Base-by-base conservation (phyloP, 2,797 vertebrate species). In the Malacoraja senta region DNA sequence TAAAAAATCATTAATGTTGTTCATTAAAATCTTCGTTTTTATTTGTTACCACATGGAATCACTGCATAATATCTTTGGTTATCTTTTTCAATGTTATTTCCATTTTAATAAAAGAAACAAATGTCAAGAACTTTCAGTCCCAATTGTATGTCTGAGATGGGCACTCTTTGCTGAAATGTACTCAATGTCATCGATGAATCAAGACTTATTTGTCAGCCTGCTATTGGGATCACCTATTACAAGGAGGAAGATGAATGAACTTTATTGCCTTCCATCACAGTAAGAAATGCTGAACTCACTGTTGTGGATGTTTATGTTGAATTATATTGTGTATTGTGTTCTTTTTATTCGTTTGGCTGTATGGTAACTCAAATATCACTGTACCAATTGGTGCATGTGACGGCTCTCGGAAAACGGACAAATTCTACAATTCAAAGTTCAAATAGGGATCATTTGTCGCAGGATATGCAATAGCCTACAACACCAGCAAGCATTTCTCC, bases 111-210 rank as follows among this genome's bases (percentile, higher is more conserved):
- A 13, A 26, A 76, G 76, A 76, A 44, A 35, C 71, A 29, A 92
- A 44, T 1, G 74, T 53, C 26, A 91, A 74, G 53, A 72, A 29
- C 7, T 76, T 29, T 19, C 12, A 92, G 26, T 38, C 32, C 80
- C 84, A 81, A 93, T 93, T 94, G 84, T 94, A 61, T 79, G 93
- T 95, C 93, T 93, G 93, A 94, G 93, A 94, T 92, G 93, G 80
- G 8, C 1, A 8, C 93, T 95, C 93, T 94, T 93, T 94, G 77
- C 94, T 94, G 93, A 93, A 94, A 94, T 93, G 93, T 94, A 95
- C 94, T 94, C 94, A 63, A 35, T 94, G 94, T 94, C 93, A 94
- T 72, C 2, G 80, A 94, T 93, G 92, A 93, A 65, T 94, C 94
- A 95, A 93, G 93, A 94, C 80, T 93, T 94, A 93, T 94, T 94